Conservation (phyloP, 2,113 vertebrate species). For the Ceratotherium simum region DNA sequence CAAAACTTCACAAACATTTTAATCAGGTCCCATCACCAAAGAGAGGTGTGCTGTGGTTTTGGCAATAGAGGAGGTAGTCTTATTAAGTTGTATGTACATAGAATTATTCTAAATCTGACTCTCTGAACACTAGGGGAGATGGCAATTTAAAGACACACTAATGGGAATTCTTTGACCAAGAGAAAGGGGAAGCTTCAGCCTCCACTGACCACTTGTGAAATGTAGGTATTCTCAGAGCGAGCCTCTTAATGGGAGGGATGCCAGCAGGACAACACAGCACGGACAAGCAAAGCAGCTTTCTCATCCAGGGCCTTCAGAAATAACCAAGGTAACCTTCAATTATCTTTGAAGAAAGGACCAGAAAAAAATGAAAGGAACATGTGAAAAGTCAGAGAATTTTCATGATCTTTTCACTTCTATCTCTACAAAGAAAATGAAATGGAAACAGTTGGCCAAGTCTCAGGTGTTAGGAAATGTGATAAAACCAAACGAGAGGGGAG, state of each 20-base stretch:
- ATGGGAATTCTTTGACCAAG: neutral
- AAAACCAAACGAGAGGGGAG: neutral
- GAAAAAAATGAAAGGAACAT: conserved; percentile 14
- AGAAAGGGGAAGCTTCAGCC: neutral
- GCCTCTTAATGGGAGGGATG: neutral
- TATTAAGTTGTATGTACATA: neutral
- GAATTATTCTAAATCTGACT: neutral
- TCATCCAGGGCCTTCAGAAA: neutral
- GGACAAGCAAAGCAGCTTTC: neutral
- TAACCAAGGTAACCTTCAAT: neutral
- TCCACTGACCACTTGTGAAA: neutral
- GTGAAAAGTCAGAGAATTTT: neutral
- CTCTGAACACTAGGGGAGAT: neutral
- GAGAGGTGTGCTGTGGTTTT: neutral
- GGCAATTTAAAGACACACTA: neutral
- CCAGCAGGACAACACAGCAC: neutral
- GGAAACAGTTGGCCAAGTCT: neutral
- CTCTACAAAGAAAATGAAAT: conserved; percentile 23
- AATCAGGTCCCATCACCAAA: neutral
- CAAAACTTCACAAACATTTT: neutral
- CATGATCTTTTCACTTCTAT: conserved; percentile 30
- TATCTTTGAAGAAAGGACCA: conserved; percentile 5
- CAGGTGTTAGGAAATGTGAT: neutral
- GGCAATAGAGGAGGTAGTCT: neutral
- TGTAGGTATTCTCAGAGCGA: rapidly evolving